Evolutionary conservation across 2,797 vertebrate genomes (phyloP), one percentile per base, ranked within the genome.

Genomic region (Pampus argenteus): DNA sequence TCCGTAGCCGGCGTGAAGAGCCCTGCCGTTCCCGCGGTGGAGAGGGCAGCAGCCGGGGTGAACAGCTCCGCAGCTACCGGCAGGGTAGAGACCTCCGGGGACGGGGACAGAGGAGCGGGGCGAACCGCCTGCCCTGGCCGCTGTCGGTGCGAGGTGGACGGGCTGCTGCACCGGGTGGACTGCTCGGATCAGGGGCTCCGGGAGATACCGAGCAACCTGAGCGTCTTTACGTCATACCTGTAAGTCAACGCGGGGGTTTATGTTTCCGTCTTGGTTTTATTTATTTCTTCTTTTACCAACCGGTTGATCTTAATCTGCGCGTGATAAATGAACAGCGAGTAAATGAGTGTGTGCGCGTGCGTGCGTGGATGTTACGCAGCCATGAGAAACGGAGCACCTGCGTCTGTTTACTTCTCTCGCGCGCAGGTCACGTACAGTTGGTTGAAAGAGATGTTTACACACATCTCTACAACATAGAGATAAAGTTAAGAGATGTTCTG

Each of bases 201-300:
- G 7, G 91, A 90, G 20, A 66, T 94, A 48, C 96, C 96, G 63
- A 73, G 87, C 72, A 93, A 96, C 89, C 93, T 96, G 90, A 96
- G 95, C 90, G 89, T 90, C 77, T 95, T 96, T 92, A 96, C 95
- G 2, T 94, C 95, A 48, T 96, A 95, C 92, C 94, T 96, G 96
- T 96, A 82, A 96, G 96, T 86, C 50, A 18, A 0, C 7, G 22
- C 3, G 25, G 10, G 50, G 3, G 20, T 26, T 26, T 4, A 14
- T 10, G 14, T 6, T 34, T 8, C 6, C 6, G 1, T 25, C 34
- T 36, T 36, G n/a, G n/a, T 36, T 31, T 31, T 29, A 29, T 29
- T 29, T 29, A 29, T 17, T 17, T n/a, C 23, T 6, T 6, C 9
- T 23, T 54, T 22, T 0, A 29, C 1, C 18, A 47, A 74, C 70